Conservation (phyloP, 2,113 vertebrate genomes). For the Semicossyphus pulcher region DNA sequence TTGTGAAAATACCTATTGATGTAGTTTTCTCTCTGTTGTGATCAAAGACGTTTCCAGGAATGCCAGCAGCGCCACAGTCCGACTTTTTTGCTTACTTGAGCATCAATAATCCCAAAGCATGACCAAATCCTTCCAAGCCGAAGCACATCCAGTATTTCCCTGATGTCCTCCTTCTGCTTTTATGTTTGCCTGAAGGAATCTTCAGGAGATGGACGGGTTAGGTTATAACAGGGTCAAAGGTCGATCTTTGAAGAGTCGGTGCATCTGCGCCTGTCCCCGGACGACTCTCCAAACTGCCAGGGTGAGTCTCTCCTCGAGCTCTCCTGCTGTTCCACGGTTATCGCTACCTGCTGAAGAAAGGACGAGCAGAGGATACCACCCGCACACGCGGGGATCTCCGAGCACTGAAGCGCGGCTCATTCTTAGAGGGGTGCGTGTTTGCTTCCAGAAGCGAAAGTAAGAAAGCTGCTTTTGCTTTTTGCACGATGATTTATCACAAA, state of each 20-base stretch:
- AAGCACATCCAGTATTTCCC: conserved; percentile 2
- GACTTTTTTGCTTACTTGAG: conserved; percentile 2
- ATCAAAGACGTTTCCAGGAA: no score
- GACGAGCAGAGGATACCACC: conserved; percentile 24
- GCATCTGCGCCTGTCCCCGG: conserved; percentile 34
- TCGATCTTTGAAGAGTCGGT: conserved; percentile 41
- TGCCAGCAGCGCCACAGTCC: not conserved
- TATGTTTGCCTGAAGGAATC: conserved; percentile 33
- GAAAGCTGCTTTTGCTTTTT: no score
- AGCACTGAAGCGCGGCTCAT: not conserved
- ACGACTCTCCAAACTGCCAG: not conserved
- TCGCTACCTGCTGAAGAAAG: conserved; percentile 28
- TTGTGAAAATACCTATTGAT: not conserved
- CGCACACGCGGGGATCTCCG: conserved; percentile 7
- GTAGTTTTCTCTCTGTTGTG: not conserved
- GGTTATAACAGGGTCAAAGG: conserved; percentile 50
- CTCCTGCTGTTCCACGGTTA: conserved; percentile 37
- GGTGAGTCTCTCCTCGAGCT: conserved; percentile 35
- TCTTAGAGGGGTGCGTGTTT: not conserved
- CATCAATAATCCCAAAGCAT: conserved; percentile 13
- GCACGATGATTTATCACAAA: no score
- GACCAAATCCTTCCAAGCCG: conserved; percentile 12
- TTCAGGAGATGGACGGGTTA: conserved; percentile 18
- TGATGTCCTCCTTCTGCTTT: conserved; percentile 2
- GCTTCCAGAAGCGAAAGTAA: no score